Percentiles rank a stretch among this genome's conserved stretches.
phyloP scores from a whole-genome alignment of 1,140 invertebrate genomes.

The Drosophila baimaii region DNA sequence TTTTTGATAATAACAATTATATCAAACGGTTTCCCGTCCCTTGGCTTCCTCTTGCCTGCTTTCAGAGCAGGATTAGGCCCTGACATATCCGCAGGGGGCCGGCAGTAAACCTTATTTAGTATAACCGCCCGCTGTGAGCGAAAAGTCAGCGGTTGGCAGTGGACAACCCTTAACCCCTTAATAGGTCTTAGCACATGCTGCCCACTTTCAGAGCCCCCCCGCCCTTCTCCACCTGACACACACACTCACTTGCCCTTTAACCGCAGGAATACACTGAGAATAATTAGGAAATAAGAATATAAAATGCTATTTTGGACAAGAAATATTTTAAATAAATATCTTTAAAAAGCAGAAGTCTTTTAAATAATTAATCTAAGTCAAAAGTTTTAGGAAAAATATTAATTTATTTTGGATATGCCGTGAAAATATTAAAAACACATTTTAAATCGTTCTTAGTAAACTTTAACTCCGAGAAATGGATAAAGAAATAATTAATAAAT shows the following conservation, averaged over 20 bases:
- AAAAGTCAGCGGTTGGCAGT: slow-evolving; percentile 56
- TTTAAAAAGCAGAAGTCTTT: too few species aligned
- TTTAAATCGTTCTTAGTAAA: too few species aligned
- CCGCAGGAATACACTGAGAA: slow-evolving; percentile 19
- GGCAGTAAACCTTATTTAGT: slow-evolving; percentile 36
- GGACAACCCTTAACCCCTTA: slow-evolving; percentile 46
- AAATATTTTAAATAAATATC: not conserved
- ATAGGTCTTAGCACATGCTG: slow-evolving; percentile 44
- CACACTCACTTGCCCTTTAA: slow-evolving; percentile 1
- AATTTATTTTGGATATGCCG: too few species aligned
- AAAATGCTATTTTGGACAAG: fast-evolving
- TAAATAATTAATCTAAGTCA: too few species aligned
- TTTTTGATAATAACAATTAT: slow-evolving; percentile 39
- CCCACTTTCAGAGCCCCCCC: too few species aligned
- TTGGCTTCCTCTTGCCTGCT: slow-evolving; percentile 14
- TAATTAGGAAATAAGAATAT: not conserved
- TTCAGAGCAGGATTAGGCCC: slow-evolving; percentile 19
- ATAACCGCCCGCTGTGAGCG: slow-evolving; percentile 30
- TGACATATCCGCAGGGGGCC: slow-evolving; percentile 39
- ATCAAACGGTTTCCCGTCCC: slow-evolving; percentile 22
- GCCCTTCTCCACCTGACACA: slow-evolving; percentile 10
- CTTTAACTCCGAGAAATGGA: too few species aligned
- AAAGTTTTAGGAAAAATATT: too few species aligned
- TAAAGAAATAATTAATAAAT: too few species aligned
- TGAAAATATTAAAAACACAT: too few species aligned